Conservation (phyloP, 2,113 vertebrate species). For the Mionectes macconnelli region DNA sequence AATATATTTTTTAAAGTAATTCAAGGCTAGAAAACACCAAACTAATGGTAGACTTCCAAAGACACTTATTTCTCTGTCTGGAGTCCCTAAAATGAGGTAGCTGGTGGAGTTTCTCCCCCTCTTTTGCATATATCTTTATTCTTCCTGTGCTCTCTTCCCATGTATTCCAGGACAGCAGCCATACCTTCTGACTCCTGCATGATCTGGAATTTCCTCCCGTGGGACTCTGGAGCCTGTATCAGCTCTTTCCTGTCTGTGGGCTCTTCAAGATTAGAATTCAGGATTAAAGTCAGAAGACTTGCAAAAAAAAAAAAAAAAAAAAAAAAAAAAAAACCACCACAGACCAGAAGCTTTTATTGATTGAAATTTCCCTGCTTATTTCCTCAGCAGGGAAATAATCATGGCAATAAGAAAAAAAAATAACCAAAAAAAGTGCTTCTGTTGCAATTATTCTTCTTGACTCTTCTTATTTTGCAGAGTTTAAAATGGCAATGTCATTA, state of each 20-base stretch:
- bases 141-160: background rate
- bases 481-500: background rate
- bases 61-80: background rate
- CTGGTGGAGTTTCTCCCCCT: background rate
- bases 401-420: background rate
- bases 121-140: background rate
- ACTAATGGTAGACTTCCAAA: background rate
- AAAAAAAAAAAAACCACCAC: background rate
- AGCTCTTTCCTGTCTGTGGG: background rate
- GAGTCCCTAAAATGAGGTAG: background rate
- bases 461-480: background rate
- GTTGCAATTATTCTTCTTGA: background rate
- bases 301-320: background rate
- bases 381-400: slow-evolving; percentile 3
- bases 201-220: background rate
- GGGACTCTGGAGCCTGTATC: background rate
- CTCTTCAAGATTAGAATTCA: background rate
- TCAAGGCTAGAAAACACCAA: background rate
- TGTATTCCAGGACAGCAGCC: background rate
- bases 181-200: background rate
- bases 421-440: background rate
- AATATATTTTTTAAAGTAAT: background rate
- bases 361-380: background rate
- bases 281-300: background rate
- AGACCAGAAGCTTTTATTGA: background rate